phyloP scores from a whole-genome alignment of 2,797 vertebrate species.

The Rousettus madagascariensis region DNA sequence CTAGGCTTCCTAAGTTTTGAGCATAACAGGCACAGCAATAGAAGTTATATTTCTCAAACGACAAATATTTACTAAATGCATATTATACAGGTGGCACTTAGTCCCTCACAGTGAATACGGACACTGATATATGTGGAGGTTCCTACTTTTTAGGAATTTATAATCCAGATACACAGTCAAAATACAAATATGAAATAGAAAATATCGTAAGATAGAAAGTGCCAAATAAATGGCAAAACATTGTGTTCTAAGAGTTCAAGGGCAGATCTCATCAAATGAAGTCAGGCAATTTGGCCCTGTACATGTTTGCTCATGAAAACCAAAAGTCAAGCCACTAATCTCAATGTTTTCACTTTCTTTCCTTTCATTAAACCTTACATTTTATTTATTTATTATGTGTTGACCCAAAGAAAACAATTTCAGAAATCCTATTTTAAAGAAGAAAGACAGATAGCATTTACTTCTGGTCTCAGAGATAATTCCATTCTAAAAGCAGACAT shows the following conservation, averaged over 20 bases:
- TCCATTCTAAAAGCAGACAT: constrained; percentile 4
- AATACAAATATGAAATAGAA: not conserved
- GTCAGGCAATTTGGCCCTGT: not conserved
- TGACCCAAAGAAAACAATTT: not conserved
- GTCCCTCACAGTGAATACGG: not conserved
- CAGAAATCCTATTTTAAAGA: constrained; percentile 2
- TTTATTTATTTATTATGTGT: not conserved
- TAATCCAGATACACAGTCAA: not conserved
- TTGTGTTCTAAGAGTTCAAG: not conserved
- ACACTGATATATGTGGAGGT: not conserved
- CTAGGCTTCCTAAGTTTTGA: not conserved
- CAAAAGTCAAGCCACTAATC: not conserved
- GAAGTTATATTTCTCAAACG: not conserved
- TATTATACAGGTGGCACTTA: not conserved
- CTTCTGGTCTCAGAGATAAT: not conserved
- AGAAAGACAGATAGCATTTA: not conserved
- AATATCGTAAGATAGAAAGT: not conserved
- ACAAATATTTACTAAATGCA: not conserved
- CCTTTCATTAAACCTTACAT: constrained; percentile 1
- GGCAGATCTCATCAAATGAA: not conserved
- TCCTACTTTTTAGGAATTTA: not conserved
- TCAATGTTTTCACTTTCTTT: not conserved
- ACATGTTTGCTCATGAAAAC: not conserved
- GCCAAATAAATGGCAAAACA: not conserved
- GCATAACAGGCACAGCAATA: not conserved